Base-by-base conservation (phyloP, 2,113 vertebrate species). In the Cavia porcellus region DNA sequence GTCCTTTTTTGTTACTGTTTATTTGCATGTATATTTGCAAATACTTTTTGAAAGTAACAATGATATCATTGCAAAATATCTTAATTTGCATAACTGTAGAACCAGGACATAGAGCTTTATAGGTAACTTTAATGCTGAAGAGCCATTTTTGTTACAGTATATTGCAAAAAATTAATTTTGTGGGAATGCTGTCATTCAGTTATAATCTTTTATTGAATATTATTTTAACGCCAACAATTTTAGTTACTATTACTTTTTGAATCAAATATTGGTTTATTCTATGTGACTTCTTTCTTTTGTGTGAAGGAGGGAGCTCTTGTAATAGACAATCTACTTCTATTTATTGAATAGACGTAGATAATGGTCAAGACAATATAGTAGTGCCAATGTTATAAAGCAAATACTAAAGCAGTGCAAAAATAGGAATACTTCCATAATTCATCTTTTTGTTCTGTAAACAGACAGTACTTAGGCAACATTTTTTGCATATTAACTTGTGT, bases 11-110 rank as follows among this genome's bases (percentile, higher is more conserved):
- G 28, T 17, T 45, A 83, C 4, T 12, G 57, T 87, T 42, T 84
- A 61, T 86, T 75, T 93, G 20, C 12, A 92, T 47, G 24, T 14
- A 66, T 91, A 68, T 86, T 72, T 83, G 15, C 15, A 89, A 75
- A 9, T 94, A 22, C 5, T 94, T 25, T 70, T 35, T 66, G 38
- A 97, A 90, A 32, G 20, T 15, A 84, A 83, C 28, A 62, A 13
- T 61, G 1, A 74, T 59, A 87, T 24, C 75, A 3, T 6, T 74
- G 5, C 50, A 68, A 17, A 45, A 35, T 64, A 59, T 12, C 12
- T 66, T 86, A 50, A 50, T 91, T 90, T 0, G 68, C 50, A 64
- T 90, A 96, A 87, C 32, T 96, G 94, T 90, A 90, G 24, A 64
- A 47, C 6, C 3, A 68, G 82, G 11, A 52, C 1, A 45, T 38